Base-by-base conservation (phyloP, 2,113 vertebrate genomes). In the Oophaga pumilio region DNA sequence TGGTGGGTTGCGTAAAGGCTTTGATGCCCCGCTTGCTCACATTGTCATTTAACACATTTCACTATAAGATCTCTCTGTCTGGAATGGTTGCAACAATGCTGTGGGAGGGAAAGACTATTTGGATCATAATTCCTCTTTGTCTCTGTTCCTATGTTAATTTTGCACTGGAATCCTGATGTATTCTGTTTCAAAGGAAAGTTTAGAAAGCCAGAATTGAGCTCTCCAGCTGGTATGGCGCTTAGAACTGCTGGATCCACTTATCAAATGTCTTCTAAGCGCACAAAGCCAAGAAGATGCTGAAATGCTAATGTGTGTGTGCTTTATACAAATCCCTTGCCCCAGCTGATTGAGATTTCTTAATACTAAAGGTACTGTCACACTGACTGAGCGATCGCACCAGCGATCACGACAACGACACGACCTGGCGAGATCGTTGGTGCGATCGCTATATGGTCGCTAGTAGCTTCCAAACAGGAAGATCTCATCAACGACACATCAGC, bases 111-210 rank as follows among this genome's bases (percentile, higher is more conserved):
- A 24, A 77, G 33, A 84, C 60, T 77, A 26, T 74, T 68, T 88
- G 81, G 80, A 88, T 84, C 87, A 88, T 84, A 88, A 84, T 76
- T 77, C 71, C 26, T 74, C 80, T 88, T 88, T 88, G 87, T 88
- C 57, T 88, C 81, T 83, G 68, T 82, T 88, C 66, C 80, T 68
- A 77, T 76, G 81, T 88, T 84, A 77, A 88, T 88, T 83, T 69
- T 84, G 71, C 43, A 68, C 76, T 88, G 69, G 87, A 84, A 84
- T 84, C 79, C 57, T 76, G 33, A 82, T 87, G 86, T 76, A 83
- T 88, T 84, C 69, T 76, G 71, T 88, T 88, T 88, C 81, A 88
- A 88, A 84, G 87, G 50, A 57, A 83, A 84, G 33, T 49, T 77
- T 77, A 57, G 59, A 22, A 52, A 56, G 69, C 87, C 71, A 66